Conservation (phyloP, 2,113 vertebrate genomes). For the Carassius gibelio region DNA sequence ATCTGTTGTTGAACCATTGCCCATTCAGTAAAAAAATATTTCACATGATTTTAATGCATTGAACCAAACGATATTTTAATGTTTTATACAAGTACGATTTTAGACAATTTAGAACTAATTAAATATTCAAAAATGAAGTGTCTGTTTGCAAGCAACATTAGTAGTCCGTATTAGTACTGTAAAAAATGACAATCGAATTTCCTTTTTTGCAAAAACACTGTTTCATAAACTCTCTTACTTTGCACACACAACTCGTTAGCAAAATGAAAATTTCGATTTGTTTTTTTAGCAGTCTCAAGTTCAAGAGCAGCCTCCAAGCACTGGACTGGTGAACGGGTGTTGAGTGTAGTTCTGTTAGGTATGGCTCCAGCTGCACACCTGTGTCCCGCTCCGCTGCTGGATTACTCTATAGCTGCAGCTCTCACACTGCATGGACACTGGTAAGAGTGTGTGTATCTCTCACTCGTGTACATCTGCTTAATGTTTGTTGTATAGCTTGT, state of each 20-base stretch:
- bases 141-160: not conserved
- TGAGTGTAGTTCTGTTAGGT: slow-evolving; percentile 86
- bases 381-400: slow-evolving; percentile 79
- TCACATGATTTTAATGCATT: not conserved
- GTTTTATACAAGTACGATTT: not conserved
- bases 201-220: not conserved
- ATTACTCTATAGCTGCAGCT: slow-evolving; percentile 90
- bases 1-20: not conserved
- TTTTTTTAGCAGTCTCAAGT: not conserved
- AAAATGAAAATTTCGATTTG: not conserved
- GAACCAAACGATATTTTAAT: not conserved
- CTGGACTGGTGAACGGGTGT: slow-evolving; percentile 86
- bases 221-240: not conserved
- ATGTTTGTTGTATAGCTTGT: not conserved
- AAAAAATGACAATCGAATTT: not conserved
- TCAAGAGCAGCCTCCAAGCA: slow-evolving; percentile 82
- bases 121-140: not conserved
- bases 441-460: slow-evolving; percentile 72
- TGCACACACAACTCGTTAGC: not conserved
- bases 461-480: not conserved
- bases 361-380: slow-evolving; percentile 87
- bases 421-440: slow-evolving; percentile 93
- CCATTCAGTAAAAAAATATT: not conserved
- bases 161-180: not conserved
- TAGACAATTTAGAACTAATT: not conserved